Conservation (phyloP, 2,888 invertebrate genomes). For the Busseola fusca region DNA sequence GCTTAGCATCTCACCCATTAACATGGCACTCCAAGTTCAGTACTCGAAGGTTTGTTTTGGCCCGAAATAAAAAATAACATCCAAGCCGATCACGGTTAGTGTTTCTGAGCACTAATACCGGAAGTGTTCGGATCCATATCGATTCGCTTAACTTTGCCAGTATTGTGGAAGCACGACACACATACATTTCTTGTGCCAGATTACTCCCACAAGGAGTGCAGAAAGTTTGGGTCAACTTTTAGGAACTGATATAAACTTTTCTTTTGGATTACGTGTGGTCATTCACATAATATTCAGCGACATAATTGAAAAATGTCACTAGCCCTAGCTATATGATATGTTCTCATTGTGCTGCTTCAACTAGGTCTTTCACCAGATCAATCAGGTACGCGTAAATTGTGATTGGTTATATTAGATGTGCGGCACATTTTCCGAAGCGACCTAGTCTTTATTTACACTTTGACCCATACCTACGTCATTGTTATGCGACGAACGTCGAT, state of each 20-base stretch:
- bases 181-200: conserved; percentile 19
- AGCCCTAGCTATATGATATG: background rate
- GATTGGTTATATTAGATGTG: background rate
- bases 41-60: background rate
- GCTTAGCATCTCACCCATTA: background rate
- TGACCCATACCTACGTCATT: conserved; percentile 5
- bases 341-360: background rate
- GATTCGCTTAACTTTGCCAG: conserved; percentile 18
- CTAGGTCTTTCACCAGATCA: background rate
- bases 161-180: conserved; percentile 1
- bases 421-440: background rate
- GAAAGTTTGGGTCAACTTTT: conserved; percentile 28
- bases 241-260: conserved; percentile 4
- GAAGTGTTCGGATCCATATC: conserved; percentile 24
- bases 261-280: conserved; percentile 10
- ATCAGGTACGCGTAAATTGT: background rate
- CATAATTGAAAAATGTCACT: background rate
- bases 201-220: conserved; percentile 21
- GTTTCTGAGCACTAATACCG: conserved; percentile 1
- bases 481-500: conserved; percentile 13
- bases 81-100: conserved; percentile 31
- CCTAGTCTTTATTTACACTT: conserved; percentile 8
- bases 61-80: background rate
- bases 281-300: background rate
- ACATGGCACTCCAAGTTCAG: background rate